Evolutionary conservation across 2,113 vertebrate genomes (phyloP).

Genomic region (Neotoma lepida): DNA sequence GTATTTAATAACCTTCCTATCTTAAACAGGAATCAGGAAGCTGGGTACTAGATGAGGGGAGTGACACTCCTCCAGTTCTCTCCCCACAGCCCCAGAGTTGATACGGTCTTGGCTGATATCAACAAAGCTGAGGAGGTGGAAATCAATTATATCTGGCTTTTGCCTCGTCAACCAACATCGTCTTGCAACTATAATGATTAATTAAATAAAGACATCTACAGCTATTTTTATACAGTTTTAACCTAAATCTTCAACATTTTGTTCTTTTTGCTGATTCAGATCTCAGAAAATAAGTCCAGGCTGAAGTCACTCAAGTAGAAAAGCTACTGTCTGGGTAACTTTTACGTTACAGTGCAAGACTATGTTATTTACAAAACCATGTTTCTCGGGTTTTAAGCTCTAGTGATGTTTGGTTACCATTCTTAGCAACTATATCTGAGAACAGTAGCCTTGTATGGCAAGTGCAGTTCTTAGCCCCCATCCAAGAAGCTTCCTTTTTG

Average conservation of each 20-base stretch:
- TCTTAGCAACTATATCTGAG: neutral
- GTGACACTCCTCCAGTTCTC: neutral
- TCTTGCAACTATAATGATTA: conserved; percentile 38
- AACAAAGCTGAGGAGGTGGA: neutral
- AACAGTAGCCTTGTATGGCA: neutral
- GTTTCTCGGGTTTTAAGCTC: conserved; percentile 33
- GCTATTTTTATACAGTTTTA: neutral
- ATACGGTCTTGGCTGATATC: neutral
- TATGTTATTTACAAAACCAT: neutral
- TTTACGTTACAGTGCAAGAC: conserved; percentile 16
- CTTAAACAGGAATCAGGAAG: neutral
- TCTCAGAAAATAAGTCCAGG: conserved; percentile 14
- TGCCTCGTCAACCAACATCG: neutral
- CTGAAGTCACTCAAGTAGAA: neutral
- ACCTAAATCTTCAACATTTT: conserved; percentile 10
- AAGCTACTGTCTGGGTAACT: neutral
- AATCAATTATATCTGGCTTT: neutral
- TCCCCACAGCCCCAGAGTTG: neutral
- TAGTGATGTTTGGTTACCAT: conserved; percentile 48
- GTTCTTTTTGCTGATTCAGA: neutral
- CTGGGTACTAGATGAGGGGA: neutral
- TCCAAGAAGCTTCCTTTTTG: neutral
- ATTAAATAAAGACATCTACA: neutral
- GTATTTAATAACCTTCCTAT: neutral
- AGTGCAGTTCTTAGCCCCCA: neutral